phyloP scores from a whole-genome alignment of 2,113 vertebrate species.

The Cephalophus harveyi region DNA sequence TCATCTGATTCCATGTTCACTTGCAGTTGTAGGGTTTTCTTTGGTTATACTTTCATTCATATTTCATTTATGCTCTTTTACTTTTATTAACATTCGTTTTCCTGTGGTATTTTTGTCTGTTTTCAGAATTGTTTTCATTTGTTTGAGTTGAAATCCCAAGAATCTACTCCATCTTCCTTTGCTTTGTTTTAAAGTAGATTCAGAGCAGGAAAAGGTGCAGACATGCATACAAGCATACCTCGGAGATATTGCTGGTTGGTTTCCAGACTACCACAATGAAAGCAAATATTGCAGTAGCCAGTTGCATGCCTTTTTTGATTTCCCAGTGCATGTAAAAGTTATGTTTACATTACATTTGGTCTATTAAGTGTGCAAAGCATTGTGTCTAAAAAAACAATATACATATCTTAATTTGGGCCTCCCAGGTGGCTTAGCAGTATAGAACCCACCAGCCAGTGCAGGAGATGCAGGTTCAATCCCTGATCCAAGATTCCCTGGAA shows the following conservation, averaged over 20 bases:
- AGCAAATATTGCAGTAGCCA: background rate
- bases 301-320: background rate
- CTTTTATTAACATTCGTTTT: constrained; percentile 71
- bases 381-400: background rate
- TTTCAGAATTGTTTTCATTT: constrained; percentile 59
- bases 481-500: background rate
- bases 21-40: constrained; percentile 45
- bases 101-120: constrained; percentile 63
- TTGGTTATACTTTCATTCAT: constrained; percentile 54
- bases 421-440: background rate
- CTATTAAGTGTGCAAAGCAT: background rate
- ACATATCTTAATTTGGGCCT: background rate
- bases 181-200: constrained; percentile 57
- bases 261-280: background rate
- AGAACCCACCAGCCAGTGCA: background rate
- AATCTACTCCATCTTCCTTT: constrained; percentile 6
- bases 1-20: constrained; percentile 58
- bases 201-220: background rate
- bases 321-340: background rate
- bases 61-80: constrained; percentile 60
- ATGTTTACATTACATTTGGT: background rate
- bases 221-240: background rate
- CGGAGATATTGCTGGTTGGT: background rate
- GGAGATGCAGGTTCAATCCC: background rate
- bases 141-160: constrained; percentile 63